A percentile compares a stretch with the other conserved stretches of the same genome.
Evolutionary conservation across 2,888 invertebrate species (phyloP).

Genomic region (Meghimatium bilineatum): DNA sequence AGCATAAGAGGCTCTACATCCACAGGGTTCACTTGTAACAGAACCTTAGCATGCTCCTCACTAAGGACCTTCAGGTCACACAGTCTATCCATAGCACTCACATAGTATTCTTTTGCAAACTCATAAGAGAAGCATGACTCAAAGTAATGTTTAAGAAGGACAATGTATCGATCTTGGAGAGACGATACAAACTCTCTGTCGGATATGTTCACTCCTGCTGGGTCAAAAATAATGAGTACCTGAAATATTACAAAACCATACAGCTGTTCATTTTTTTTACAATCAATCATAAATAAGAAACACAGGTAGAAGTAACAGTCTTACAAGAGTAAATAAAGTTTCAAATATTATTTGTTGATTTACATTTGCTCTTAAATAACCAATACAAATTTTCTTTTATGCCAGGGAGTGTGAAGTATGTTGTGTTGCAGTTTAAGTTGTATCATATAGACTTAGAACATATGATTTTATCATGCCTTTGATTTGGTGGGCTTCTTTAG

Average conservation of each 20-base stretch:
- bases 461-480: too few relatives aligned
- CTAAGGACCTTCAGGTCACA: conserved; percentile 90
- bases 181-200: conserved; percentile 67
- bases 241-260: conserved; percentile 80
- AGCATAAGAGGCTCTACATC: conserved; percentile 93
- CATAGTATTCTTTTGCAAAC: conserved; percentile 65
- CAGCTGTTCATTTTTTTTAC: neutral
- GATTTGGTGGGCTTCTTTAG: too few relatives aligned
- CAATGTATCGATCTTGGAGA: conserved; percentile 78
- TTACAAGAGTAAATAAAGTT: too few relatives aligned
- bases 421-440: too few relatives aligned
- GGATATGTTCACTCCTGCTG: conserved; percentile 85
- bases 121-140: conserved; percentile 71
- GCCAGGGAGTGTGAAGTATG: too few relatives aligned
- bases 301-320: too few relatives aligned
- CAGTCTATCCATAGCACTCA: conserved; percentile 52
- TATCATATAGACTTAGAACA: too few relatives aligned
- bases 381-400: too few relatives aligned
- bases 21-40: conserved; percentile 93
- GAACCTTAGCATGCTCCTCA: conserved; percentile 93
- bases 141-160: conserved; percentile 75
- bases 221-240: conserved; percentile 93
- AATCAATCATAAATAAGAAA: too few relatives aligned
- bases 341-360: too few relatives aligned
- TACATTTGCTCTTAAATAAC: too few relatives aligned